Evolutionary conservation across 1,140 invertebrate species (phyloP).

Genomic region (Cydia pomonella): DNA sequence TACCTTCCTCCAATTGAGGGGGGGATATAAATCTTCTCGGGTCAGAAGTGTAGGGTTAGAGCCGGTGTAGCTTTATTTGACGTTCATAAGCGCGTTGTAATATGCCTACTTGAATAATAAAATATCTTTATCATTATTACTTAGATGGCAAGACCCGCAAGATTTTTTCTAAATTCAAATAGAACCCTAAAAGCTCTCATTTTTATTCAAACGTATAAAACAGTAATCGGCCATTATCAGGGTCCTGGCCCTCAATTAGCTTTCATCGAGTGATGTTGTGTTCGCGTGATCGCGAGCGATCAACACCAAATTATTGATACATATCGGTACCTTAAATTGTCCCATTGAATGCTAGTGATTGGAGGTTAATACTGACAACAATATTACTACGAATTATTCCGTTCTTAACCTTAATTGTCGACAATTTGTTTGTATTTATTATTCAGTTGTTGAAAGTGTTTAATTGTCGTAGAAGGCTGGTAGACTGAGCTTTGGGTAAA

Average conservation of each 20-base stretch:
- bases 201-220: conserved; percentile 27
- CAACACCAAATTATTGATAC: conserved; percentile 44
- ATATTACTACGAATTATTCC: conserved; percentile 33
- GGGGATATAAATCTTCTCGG: too few species aligned
- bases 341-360: conserved; percentile 40
- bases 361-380: conserved; percentile 40
- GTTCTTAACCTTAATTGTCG: conserved; percentile 15
- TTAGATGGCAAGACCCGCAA: too few species aligned
- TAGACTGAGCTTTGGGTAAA: neutral
- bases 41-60: too few species aligned
- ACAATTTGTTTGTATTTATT: conserved; percentile 25
- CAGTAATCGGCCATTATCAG: conserved; percentile 2
- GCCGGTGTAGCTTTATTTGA: too few species aligned
- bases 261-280: conserved; percentile 43
- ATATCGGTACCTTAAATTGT: conserved; percentile 41
- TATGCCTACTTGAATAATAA: too few species aligned
- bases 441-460: conserved; percentile 21
- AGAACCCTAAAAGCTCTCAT: neutral
- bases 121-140: too few species aligned
- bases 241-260: conserved; percentile 27
- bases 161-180: neutral
- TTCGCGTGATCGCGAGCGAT: conserved; percentile 48
- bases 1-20: too few species aligned
- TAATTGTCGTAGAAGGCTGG: neutral
- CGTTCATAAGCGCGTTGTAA: too few species aligned